Evolutionary conservation across 2,113 vertebrate species (phyloP).

Genomic region (Alligator mississippiensis): DNA sequence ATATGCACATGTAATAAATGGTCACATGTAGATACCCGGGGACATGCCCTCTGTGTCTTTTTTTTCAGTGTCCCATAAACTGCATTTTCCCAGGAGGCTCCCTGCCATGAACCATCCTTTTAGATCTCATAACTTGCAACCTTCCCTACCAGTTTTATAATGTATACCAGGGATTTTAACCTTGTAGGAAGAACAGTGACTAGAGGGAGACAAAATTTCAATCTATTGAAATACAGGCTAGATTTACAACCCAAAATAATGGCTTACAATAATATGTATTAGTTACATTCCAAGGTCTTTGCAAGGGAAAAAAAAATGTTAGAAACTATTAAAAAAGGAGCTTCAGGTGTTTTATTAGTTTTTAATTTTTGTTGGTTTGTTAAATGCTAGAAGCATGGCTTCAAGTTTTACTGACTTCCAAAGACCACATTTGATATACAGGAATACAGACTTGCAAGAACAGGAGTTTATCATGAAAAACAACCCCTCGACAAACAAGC

Average conservation of each 20-base stretch:
- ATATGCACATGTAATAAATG: too few species aligned
- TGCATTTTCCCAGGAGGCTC: neutral
- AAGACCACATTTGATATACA: neutral
- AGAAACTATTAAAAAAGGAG: neutral
- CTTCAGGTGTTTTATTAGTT: neutral
- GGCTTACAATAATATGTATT: neutral
- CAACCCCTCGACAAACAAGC: neutral
- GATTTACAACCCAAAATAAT: neutral
- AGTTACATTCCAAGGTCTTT: neutral
- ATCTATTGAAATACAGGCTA: neutral
- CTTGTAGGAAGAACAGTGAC: neutral
- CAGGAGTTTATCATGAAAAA: neutral
- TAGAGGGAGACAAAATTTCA: neutral
- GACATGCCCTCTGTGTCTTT: neutral
- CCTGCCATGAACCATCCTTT: neutral
- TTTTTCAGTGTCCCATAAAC: neutral
- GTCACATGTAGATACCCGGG: too few species aligned
- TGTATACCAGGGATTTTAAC: too few species aligned
- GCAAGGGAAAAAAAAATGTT: neutral
- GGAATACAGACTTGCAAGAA: rapidly evolving
- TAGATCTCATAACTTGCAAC: neutral
- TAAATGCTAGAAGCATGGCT: neutral
- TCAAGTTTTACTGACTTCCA: neutral
- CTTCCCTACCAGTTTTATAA: neutral
- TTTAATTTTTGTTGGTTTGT: neutral